Evolutionary conservation across 2,888 invertebrate genomes (phyloP), one percentile per base, ranked within the genome.

Genomic region (Aspidiotus rigidus): DNA sequence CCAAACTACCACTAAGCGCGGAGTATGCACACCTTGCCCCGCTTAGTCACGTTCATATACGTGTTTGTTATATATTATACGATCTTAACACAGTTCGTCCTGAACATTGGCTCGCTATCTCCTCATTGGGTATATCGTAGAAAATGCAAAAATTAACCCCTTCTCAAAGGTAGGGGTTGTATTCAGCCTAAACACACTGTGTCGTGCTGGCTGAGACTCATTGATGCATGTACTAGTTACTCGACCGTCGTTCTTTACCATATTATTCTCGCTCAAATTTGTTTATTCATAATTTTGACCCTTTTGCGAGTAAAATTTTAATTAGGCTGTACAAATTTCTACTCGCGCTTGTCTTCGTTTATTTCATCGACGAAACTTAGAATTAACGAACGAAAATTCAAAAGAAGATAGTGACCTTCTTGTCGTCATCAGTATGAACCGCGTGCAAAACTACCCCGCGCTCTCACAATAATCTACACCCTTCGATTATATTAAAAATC

Each of bases 71-170:
- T n/a, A n/a, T 28, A 49, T 11, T 2, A 11, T 13, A n/a, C 11
- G 49, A 49, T 49, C 49, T 49, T 49, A 49, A 13, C n/a, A 13
- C n/a, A 11, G n/a, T 49, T 49, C 49, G 49, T 49, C 28, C 28
- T 28, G n/a, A 49, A 49, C 49, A 49, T n/a, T n/a, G 49, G 49
- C 49, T 49, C 5, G 28, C 28, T 28, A 28, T 28, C 28, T 28
- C 6, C 49, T 49, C 11, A 49, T 49, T 49, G 49, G 49, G 49
- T n/a, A 6, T 11, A n/a, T 13, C 49, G n/a, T 49, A 11, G 11
- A 49, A n/a, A 49, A 49, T 49, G 49, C n/a, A 49, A 49, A 49
- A 49, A 49, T 49, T 49, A 49, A 49, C 49, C 49, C 49, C 49
- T 49, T 49, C 49, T n/a, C 10, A n/a, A n/a, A n/a, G 49, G 28